Base-by-base conservation (phyloP, 2,888 invertebrate species). In the Tigriopus californicus region DNA sequence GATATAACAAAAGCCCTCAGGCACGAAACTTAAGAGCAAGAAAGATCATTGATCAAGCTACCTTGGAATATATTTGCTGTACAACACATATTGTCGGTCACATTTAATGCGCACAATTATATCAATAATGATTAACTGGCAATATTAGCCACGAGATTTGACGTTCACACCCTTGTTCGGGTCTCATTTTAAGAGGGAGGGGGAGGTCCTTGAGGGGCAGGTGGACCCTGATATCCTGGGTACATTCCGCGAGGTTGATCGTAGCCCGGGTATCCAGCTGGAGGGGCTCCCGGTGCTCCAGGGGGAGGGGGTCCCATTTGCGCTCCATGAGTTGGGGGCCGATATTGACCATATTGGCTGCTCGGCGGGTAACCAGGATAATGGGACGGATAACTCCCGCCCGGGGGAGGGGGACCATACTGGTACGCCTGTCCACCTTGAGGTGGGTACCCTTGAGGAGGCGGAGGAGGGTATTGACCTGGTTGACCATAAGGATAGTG, bases 241-340 rank as follows among this genome's bases (percentile, higher is more conserved):
- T 49, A 49, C 20, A 22, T 18, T 4, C 22, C 15, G 3, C 49
- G 49, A 15, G 49, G 13, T 49, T 49, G 49, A 49, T 49, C 49
- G 11, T 49, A 49, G 5, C 49, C 49, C 6, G 49, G 49, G 11
- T 49, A 49, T 49, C 22, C 20, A 5, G 49, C 20, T 5, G 15
- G 49, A 20, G 49, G 49, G 5, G 49, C 20, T 49, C 46, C 46
- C 10, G 49, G 49, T 20, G 15, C 49, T 2, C 49, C 49, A 5
- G 49, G 49, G 22, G 15, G 49, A 20, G 49, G 44, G n/a, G 44
- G 44, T n/a, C 44, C 44, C 44, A 44, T 44, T 44, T 44, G 49
- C 8, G 20, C 49, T 20, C 49, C 49, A 5, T 18, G 49, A 4
- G 49, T 8, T 22, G 49, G 49, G 20, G 20, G 20, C 11, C 49